These are phyloP conservation scores for Egretta garzetta DNA, from an alignment of 2,113 vertebrate genomes.

Conservation along the genomic window DNA sequence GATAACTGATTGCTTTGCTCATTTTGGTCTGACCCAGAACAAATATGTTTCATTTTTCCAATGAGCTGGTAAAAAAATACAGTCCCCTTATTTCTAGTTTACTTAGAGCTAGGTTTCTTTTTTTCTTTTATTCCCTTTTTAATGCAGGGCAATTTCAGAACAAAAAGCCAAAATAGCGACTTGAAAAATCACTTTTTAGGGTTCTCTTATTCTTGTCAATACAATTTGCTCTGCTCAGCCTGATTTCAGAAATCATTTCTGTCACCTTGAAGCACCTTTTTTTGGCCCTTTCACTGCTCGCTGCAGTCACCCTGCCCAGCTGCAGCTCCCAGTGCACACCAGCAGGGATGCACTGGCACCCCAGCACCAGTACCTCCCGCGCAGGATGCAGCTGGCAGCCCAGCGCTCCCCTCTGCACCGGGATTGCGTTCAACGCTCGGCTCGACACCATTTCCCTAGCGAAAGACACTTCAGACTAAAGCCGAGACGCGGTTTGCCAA, in stretches of 20 bases:
- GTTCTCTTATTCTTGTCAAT: constrained; percentile 50
- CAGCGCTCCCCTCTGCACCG: rapidly evolving
- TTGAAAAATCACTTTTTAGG: constrained; percentile 45
- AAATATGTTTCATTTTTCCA: constrained; percentile 69
- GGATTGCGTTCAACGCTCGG: not conserved
- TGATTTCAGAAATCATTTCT: constrained; percentile 16
- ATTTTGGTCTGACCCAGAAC: constrained; percentile 62
- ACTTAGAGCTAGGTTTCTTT: not conserved
- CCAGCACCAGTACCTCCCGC: rapidly evolving
- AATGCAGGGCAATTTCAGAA: constrained; percentile 51
- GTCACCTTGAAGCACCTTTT: not conserved
- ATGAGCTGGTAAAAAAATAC: constrained; percentile 58
- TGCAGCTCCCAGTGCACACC: not conserved
- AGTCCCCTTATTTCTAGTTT: constrained; percentile 53
- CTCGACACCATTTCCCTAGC: not conserved
- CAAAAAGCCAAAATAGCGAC: constrained; percentile 38
- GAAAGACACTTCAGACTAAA: constrained; percentile 42
- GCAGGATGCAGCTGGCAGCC: not conserved
- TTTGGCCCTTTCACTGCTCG: not conserved
- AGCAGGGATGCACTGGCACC: not conserved
- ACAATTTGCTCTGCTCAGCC: not conserved
- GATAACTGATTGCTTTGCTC: constrained; percentile 66
- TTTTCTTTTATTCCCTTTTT: not conserved
- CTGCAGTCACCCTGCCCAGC: not conserved
- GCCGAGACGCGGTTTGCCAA: constrained; percentile 61